Base-by-base conservation (phyloP, 2,888 invertebrate genomes). In the Dendrolimus houi region DNA sequence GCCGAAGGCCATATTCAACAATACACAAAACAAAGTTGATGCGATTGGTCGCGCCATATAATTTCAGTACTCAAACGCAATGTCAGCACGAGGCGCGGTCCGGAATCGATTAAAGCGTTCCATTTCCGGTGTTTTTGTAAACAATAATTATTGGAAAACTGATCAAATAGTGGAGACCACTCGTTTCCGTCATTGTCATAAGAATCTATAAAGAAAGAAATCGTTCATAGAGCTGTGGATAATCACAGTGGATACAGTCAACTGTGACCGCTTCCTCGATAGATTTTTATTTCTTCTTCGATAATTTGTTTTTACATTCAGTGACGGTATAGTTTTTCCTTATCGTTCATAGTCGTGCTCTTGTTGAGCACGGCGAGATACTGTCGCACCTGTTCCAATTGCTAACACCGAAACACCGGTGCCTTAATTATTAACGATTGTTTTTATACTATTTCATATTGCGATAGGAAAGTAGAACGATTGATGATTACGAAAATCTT, bases 211-310 rank as follows among this genome's bases (percentile, higher is more conserved):
- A 71, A 76, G 76, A 80, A 83, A 83, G 74, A 81, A 83, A 80
- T 73, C 75, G 69, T 74, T 81, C 76, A 83, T 81, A 85, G 77
- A 70, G 77, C 83, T 83, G 82, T 83, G 71, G 83, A 85, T 84
- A 85, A 87, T 86, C 85, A 47, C 47, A 81, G 80, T 78, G 68
- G 75, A 81, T 71, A 88, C 87, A 86, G 81, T 81, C 81, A 78
- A 87, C 82, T 90, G 90, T 88, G 86, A 89, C 89, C 79, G 83
- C 81, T 89, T 88, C 89, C 88, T 87, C 84, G 80, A 79, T 77
- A 73, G 72, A 77, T 83, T 82, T 81, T 83, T 86, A 84, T 83
- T 87, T 85, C 79, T 84, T 87, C 75, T 80, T 80, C 73, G 78
- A 87, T 82, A 82, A 83, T 88, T 87, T 83, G 86, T 88, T 88